These are phyloP conservation scores for Callinectes sapidus DNA, from an alignment of 2,888 invertebrate species.

Conservation along the genomic window DNA sequence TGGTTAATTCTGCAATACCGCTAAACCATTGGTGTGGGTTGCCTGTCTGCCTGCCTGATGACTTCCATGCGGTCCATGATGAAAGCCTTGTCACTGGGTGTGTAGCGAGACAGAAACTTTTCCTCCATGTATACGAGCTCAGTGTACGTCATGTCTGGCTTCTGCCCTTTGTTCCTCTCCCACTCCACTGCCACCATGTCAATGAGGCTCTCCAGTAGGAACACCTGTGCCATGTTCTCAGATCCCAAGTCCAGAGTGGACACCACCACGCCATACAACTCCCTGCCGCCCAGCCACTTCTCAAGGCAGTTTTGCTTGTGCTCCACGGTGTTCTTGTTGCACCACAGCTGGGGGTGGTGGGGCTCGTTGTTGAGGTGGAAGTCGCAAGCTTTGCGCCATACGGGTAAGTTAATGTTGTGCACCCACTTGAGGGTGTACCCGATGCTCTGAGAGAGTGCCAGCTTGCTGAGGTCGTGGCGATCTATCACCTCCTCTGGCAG, in stretches of 20 bases:
- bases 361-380: conserved; percentile 51
- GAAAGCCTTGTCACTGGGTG: conserved; percentile 34
- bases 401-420: conserved; percentile 40
- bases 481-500: conserved; percentile 43
- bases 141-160: conserved; percentile 41
- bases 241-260: conserved; percentile 40
- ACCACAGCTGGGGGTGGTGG: conserved; percentile 63
- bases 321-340: background rate
- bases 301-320: conserved; percentile 42
- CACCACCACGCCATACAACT: conserved; percentile 34
- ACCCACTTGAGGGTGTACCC: conserved; percentile 64
- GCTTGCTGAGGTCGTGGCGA: conserved; percentile 60
- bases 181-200: conserved; percentile 63
- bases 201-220: conserved; percentile 61
- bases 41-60: background rate
- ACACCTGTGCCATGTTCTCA: conserved; percentile 49
- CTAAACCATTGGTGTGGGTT: no score
- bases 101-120: conserved; percentile 45
- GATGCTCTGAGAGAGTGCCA: conserved; percentile 45
- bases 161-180: conserved; percentile 59
- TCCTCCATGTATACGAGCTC: conserved; percentile 62
- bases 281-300: conserved; percentile 29
- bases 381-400: conserved; percentile 54
- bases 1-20: no score
- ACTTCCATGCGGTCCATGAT: conserved; percentile 28